These are phyloP conservation scores for Buceros bicornis DNA, from an alignment of 2,797 vertebrate genomes.

Conservation along the genomic window DNA sequence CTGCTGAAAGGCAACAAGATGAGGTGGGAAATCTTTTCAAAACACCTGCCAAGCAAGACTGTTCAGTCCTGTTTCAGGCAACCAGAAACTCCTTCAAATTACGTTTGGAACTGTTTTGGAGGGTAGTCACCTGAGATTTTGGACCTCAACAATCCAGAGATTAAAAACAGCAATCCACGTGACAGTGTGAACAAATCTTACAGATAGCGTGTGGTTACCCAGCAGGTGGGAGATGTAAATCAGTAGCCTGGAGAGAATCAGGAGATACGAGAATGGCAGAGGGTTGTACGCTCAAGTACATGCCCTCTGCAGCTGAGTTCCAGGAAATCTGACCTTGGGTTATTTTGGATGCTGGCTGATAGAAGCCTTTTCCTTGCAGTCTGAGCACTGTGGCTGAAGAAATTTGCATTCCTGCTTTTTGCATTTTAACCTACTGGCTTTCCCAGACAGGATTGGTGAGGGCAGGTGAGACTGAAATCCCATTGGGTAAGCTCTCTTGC, in stretches of 20 bases:
- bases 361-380: constrained; percentile 12
- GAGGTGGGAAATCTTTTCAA: neutral
- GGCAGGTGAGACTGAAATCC: constrained; percentile 7
- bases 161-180: neutral
- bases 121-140: neutral
- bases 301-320: neutral
- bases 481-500: neutral
- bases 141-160: neutral
- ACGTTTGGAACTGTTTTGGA: neutral
- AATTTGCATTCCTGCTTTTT: neutral
- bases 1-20: neutral
- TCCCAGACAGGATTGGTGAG: neutral
- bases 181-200: neutral
- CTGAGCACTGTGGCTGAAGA: neutral
- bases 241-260: constrained; percentile 20
- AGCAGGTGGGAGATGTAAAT: constrained; percentile 59
- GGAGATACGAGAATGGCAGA: neutral
- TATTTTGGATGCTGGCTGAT: constrained; percentile 45
- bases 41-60: neutral
- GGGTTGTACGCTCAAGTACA: rapidly evolving
- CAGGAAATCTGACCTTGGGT: constrained; percentile 35
- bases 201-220: neutral
- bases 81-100: neutral
- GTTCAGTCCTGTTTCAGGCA: neutral
- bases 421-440: neutral